Conservation (phyloP, 2,113 vertebrate species). For the Notiomystis cincta region DNA sequence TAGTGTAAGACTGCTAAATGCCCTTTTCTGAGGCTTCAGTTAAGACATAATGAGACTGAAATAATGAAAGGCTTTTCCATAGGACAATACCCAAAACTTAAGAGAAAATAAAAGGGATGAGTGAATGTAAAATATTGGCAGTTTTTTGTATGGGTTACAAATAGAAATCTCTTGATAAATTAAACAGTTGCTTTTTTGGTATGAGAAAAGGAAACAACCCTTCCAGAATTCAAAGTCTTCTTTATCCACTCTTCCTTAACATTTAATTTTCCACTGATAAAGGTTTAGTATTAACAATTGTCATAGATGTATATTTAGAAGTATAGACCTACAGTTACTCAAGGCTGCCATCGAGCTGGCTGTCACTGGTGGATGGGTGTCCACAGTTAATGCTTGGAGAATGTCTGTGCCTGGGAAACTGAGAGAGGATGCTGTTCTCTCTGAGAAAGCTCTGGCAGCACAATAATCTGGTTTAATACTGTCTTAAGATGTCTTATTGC, state of each 20-base stretch:
- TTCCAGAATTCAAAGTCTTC: not conserved
- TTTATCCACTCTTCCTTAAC: not conserved
- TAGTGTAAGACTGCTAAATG: not conserved
- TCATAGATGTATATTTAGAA: not conserved
- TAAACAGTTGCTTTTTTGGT: not conserved
- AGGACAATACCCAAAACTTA: not conserved
- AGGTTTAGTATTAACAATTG: not conserved
- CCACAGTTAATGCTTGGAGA: not conserved
- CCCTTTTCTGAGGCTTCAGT: not conserved
- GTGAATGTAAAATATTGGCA: not conserved
- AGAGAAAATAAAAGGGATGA: not conserved
- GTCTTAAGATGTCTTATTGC: not conserved
- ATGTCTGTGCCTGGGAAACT: not conserved
- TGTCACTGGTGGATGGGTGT: not conserved
- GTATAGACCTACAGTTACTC: not conserved
- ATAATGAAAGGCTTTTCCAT: not conserved
- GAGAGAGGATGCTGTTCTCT: not conserved
- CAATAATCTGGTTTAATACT: not conserved
- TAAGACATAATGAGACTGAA: not conserved
- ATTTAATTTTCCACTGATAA: not conserved
- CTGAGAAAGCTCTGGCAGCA: not conserved
- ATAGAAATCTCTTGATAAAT: not conserved
- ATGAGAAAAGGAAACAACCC: not conserved
- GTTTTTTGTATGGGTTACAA: not conserved
- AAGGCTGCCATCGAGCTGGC: not conserved